Evolutionary conservation across 92 coral and sea anemone species (phyloP).

Genomic region (Epizoanthus ramosus): DNA sequence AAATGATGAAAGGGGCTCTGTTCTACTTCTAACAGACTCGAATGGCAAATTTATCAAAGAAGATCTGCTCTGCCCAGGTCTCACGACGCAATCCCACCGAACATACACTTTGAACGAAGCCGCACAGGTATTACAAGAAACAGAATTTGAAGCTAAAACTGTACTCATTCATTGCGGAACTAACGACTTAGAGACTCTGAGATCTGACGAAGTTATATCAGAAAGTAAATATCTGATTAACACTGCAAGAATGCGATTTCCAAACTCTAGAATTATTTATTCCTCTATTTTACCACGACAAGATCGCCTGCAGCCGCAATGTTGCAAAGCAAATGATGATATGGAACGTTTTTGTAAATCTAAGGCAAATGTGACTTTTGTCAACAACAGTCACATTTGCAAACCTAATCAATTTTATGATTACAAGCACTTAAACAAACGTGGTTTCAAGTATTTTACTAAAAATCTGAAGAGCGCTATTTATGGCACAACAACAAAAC

Average conservation of each 20-base stretch:
- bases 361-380: slow-evolving; percentile 11
- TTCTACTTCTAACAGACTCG: slow-evolving; percentile 33
- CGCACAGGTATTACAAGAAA: background rate
- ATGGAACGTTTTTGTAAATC: slow-evolving; percentile 11
- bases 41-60: slow-evolving; percentile 44
- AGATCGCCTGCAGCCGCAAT: slow-evolving; percentile 25
- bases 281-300: slow-evolving; percentile 44
- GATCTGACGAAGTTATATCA: slow-evolving; percentile 27
- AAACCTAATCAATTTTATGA: slow-evolving; percentile 34
- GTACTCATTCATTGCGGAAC: slow-evolving; percentile 57
- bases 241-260: slow-evolving; percentile 14
- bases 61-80: slow-evolving; percentile 33
- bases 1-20: no score
- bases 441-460: slow-evolving; percentile 44
- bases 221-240: slow-evolving; percentile 16
- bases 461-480: slow-evolving; percentile 48
- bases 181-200: slow-evolving; percentile 35
- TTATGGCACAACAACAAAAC: slow-evolving; percentile 32
- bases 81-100: background rate
- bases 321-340: slow-evolving; percentile 18
- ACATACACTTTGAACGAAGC: slow-evolving; percentile 22
- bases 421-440: slow-evolving; percentile 41
- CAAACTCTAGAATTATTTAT: slow-evolving; percentile 35
- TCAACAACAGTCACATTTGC: slow-evolving; percentile 28
- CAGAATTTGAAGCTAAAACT: background rate